Conservation (phyloP, 2,888 invertebrate species). For the Nebria brevicollis region DNA sequence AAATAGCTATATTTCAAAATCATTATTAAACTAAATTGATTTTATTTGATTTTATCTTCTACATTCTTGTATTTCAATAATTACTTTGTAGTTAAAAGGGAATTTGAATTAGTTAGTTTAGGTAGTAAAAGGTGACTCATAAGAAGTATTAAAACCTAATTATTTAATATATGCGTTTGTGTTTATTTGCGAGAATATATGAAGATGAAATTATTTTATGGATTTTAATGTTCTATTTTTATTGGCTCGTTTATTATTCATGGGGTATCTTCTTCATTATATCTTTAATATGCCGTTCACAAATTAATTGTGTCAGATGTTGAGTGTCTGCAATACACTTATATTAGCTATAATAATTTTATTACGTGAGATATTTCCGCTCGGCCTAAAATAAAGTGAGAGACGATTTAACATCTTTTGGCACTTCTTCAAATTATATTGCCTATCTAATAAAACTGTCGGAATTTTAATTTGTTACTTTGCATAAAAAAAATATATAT, state of each 20-base stretch:
- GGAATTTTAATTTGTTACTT: not conserved
- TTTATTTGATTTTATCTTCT: too few species aligned
- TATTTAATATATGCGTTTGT: too few species aligned
- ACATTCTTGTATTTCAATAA: too few species aligned
- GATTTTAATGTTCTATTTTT: not conserved
- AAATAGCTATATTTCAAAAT: too few species aligned
- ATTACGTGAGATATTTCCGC: conserved; percentile 1
- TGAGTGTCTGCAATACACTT: not conserved
- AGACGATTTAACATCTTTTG: not conserved
- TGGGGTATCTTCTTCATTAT: not conserved
- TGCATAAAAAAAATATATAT: not conserved
- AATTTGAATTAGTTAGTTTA: too few species aligned
- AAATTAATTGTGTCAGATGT: not conserved
- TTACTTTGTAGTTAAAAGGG: too few species aligned
- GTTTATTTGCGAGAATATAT: too few species aligned
- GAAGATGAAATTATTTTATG: not conserved
- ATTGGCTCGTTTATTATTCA: not conserved
- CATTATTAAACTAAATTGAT: too few species aligned
- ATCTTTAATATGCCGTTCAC: not conserved
- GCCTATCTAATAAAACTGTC: not conserved
- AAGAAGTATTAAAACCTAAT: too few species aligned
- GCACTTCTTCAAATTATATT: conserved; percentile 1
- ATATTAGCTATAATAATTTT: not conserved
- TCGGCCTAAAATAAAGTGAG: not conserved
- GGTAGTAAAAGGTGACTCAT: too few species aligned